Conservation (phyloP, 1,140 invertebrate species). For the Drosophila bocki region DNA sequence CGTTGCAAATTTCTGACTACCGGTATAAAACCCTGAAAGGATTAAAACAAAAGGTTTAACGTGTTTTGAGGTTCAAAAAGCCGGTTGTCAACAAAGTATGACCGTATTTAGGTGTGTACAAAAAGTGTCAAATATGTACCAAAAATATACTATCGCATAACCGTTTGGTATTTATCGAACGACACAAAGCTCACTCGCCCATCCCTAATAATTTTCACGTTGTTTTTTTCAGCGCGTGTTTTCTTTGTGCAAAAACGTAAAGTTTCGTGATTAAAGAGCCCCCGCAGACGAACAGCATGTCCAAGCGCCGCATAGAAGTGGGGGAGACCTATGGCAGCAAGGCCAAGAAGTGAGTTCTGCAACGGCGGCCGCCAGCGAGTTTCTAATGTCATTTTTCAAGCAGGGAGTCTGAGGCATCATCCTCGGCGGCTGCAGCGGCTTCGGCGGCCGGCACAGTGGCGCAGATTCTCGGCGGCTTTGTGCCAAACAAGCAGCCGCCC, state of each 20-base stretch:
- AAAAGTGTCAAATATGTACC: neutral
- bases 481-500: slow-evolving; percentile 84
- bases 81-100: no score
- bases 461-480: slow-evolving; percentile 84
- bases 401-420: slow-evolving; percentile 57
- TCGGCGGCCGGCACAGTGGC: slow-evolving; percentile 71
- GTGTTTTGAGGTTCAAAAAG: no score
- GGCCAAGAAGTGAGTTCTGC: slow-evolving; percentile 88
- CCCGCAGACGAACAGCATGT: slow-evolving; percentile 87
- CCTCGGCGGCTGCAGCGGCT: slow-evolving; percentile 70
- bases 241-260: slow-evolving; percentile 51
- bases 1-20: no score
- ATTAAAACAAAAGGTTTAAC: no score
- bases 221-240: slow-evolving; percentile 73
- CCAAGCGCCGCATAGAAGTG: slow-evolving; percentile 93
- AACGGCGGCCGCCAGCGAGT: no score
- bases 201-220: slow-evolving; percentile 58
- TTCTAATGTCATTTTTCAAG: neutral
- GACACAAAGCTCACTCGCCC: neutral
- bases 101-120: no score
- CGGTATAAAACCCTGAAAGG: no score
- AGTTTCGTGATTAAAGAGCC: slow-evolving; percentile 3
- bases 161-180: neutral
- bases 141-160: neutral
- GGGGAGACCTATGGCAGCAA: slow-evolving; percentile 91